Percentiles rank a stretch among this genome's conserved stretches.
Evolutionary conservation across 2,797 vertebrate species (phyloP).

Genomic region (Synaphobranchus kaupii): DNA sequence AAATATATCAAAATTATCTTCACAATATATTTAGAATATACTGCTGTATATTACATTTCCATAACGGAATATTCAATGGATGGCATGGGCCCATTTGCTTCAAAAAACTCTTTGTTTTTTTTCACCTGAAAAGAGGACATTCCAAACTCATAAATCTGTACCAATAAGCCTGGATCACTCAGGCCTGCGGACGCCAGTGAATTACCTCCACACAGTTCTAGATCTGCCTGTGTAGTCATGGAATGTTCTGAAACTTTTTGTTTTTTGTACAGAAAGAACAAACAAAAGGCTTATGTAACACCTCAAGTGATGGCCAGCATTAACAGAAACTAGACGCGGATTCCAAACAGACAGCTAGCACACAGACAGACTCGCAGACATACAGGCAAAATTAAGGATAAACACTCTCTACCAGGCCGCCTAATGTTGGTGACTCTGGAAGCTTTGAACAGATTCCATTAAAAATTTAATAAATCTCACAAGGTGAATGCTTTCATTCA

Average conservation of each 20-base stretch:
- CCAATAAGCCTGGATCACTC: not conserved
- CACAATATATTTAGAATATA: too few species aligned
- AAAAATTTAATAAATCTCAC: conserved; percentile 2
- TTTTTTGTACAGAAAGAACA: not conserved
- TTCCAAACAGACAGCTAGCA: not conserved
- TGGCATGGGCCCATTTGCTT: too few species aligned
- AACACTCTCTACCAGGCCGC: not conserved
- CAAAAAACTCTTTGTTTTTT: too few species aligned
- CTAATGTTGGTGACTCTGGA: not conserved
- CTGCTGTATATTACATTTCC: too few species aligned
- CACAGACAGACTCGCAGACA: not conserved
- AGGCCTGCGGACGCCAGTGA: not conserved
- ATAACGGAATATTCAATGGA: too few species aligned
- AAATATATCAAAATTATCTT: too few species aligned
- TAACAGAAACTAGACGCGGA: not conserved
- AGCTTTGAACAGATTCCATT: not conserved
- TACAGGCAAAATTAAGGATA: not conserved
- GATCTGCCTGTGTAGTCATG: not conserved
- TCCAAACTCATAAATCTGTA: not conserved
- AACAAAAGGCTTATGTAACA: not conserved
- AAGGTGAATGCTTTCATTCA: conserved; percentile 27
- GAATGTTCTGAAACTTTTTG: not conserved
- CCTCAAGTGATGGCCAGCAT: not conserved
- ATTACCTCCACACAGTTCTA: not conserved
- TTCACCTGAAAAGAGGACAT: conserved; percentile 11